A percentile compares a stretch with the other conserved stretches of the same genome.
Conservation (phyloP, 2,888 invertebrate species). For the Cerastis rubricosa region DNA sequence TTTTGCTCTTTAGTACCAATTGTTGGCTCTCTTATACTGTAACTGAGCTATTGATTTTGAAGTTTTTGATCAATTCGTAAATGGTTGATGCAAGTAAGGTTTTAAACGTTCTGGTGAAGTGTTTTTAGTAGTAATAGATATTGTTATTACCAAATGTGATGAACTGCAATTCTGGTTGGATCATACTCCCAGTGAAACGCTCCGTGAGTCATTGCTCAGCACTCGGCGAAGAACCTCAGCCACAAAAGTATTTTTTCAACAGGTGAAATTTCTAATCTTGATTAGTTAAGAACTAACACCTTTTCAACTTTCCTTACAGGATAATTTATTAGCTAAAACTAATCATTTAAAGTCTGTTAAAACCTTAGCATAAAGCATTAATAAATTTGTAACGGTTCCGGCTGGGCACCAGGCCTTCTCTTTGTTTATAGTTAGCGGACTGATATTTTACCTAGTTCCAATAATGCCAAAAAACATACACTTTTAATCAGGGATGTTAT, state of each 20-base stretch:
- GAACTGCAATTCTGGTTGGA: no score
- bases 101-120: neutral
- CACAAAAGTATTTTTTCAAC: no score
- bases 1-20: conserved; percentile 61
- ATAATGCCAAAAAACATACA: no score
- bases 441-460: no score
- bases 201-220: no score
- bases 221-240: no score
- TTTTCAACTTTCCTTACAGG: neutral
- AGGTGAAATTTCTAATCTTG: no score
- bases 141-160: no score
- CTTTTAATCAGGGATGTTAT: no score
- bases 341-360: neutral
- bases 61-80: conserved; percentile 12
- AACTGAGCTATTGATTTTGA: conserved; percentile 38
- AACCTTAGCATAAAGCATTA: neutral
- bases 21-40: conserved; percentile 44
- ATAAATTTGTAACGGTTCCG: neutral
- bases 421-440: neutral
- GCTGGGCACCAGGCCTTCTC: neutral
- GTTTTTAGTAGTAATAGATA: neutral
- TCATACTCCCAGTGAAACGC: no score
- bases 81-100: conserved; percentile 2
- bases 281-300: neutral
- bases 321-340: neutral